Evolutionary conservation across 2,113 vertebrate genomes (phyloP).

Genomic region (Boulengerochromis microlepis): DNA sequence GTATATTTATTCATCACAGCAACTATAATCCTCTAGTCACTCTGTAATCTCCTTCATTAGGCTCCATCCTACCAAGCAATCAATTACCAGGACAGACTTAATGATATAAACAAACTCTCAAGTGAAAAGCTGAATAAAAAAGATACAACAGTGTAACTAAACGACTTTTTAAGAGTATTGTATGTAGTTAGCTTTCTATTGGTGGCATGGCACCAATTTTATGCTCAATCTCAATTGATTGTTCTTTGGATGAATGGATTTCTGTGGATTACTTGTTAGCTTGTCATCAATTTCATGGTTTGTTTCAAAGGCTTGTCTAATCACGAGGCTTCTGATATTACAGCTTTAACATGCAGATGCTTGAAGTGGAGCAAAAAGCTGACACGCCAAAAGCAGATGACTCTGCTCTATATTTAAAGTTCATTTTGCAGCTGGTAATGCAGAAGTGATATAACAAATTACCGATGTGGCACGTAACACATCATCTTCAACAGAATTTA

Average conservation of each 20-base stretch:
- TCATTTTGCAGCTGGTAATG: not conserved
- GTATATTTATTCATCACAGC: not conserved
- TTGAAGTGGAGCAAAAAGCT: conserved; percentile 1
- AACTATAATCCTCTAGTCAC: not conserved
- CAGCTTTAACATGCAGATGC: not conserved
- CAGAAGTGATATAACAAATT: not conserved
- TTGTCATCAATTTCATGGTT: conserved; percentile 48
- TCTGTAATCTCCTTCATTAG: not conserved
- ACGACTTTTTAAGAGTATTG: not conserved
- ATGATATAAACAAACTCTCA: not conserved
- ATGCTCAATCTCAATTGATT: conserved; percentile 15
- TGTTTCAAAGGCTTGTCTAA: conserved; percentile 19
- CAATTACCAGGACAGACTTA: not conserved
- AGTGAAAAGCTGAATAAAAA: not conserved
- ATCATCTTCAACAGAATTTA: not conserved
- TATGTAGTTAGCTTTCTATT: not conserved
- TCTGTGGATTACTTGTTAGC: conserved; percentile 33
- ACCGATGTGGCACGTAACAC: not conserved
- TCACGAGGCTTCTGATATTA: not conserved
- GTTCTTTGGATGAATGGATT: conserved; percentile 6
- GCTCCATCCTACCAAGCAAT: not conserved
- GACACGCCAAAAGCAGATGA: not conserved
- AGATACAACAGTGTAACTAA: not conserved
- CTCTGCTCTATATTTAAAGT: not conserved
- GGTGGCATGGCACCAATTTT: not conserved